A percentile compares a stretch with the other conserved stretches of the same genome.
phyloP scores from a whole-genome alignment of 2,888 invertebrate species.

The Pteria penguin region DNA sequence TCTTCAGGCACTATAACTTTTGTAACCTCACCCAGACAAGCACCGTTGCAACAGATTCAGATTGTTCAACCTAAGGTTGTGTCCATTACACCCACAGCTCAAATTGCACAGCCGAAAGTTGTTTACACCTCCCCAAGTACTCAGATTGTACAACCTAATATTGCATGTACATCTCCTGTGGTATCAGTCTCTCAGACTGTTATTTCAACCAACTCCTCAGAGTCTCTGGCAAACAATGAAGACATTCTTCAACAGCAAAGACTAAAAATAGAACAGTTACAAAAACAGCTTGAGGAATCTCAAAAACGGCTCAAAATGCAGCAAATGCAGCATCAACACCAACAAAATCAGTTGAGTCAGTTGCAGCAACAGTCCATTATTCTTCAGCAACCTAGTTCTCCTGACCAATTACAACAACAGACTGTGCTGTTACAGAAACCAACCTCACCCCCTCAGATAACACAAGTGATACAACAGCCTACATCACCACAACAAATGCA shows the following conservation, averaged over 20 bases:
- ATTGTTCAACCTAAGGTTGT: slow-evolving; percentile 53
- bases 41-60: slow-evolving; percentile 49
- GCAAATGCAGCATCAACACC: slow-evolving; percentile 58
- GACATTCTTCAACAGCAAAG: slow-evolving; percentile 85
- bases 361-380: slow-evolving; percentile 63
- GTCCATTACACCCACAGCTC: slow-evolving; percentile 27
- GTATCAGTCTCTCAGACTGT: slow-evolving; percentile 25
- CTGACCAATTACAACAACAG: slow-evolving; percentile 36
- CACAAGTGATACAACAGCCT: slow-evolving; percentile 53
- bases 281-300: slow-evolving; percentile 83
- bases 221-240: slow-evolving; percentile 56
- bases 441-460: slow-evolving; percentile 24
- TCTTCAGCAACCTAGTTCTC: slow-evolving; percentile 46
- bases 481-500: slow-evolving; percentile 32
- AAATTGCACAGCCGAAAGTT: slow-evolving; percentile 9
- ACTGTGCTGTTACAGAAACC: slow-evolving; percentile 30
- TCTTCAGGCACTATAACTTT: slow-evolving; percentile 32
- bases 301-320: slow-evolving; percentile 68
- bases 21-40: slow-evolving; percentile 38
- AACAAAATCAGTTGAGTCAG: slow-evolving; percentile 67
- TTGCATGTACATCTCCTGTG: slow-evolving; percentile 28
- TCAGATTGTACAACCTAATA: slow-evolving; percentile 4
- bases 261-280: slow-evolving; percentile 92
- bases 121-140: slow-evolving; percentile 7
- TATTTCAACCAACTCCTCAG: slow-evolving; percentile 28